Percentiles rank a stretch among this genome's conserved stretches.
These are phyloP conservation scores for Bembecia ichneumoniformis DNA, from an alignment of 2,888 invertebrate species.

Conservation along the genomic window DNA sequence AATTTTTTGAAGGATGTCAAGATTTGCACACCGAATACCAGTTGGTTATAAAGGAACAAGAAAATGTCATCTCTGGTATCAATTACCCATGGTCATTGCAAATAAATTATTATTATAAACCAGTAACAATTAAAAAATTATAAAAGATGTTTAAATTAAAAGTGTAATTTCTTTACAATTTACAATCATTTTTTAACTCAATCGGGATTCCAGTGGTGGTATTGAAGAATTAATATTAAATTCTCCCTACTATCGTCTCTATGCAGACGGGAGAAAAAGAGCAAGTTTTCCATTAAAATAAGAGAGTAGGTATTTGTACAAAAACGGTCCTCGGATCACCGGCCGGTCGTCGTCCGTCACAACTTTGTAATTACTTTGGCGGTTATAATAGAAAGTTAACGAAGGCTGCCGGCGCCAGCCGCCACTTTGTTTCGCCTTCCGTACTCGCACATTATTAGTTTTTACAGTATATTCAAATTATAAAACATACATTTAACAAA, in stretches of 20 bases:
- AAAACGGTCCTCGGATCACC: constrained; percentile 36
- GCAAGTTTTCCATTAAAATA: constrained; percentile 65
- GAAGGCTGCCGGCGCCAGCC: constrained; percentile 53
- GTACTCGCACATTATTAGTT: constrained; percentile 57
- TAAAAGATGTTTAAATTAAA: no score
- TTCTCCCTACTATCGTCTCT: constrained; percentile 52
- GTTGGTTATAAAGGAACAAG: no score
- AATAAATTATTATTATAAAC: no score
- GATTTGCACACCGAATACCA: no score
- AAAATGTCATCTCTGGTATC: no score
- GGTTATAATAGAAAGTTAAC: constrained; percentile 65
- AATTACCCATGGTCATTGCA: no score
- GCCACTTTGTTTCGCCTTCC: constrained; percentile 46
- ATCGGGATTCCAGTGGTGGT: constrained; percentile 12
- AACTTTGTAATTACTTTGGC: constrained; percentile 69
- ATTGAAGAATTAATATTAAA: constrained; percentile 33
- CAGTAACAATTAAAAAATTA: no score
- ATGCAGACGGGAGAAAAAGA: constrained; percentile 37
- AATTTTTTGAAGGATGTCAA: no score
- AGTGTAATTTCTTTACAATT: no score
- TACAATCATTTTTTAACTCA: not conserved
- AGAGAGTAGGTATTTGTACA: constrained; percentile 63
- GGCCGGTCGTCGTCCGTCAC: constrained; percentile 39
- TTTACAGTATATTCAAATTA: constrained; percentile 12
- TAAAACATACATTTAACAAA: no score